Evolutionary conservation across 2,797 vertebrate genomes (phyloP).

Genomic region (Crotalus adamanteus): DNA sequence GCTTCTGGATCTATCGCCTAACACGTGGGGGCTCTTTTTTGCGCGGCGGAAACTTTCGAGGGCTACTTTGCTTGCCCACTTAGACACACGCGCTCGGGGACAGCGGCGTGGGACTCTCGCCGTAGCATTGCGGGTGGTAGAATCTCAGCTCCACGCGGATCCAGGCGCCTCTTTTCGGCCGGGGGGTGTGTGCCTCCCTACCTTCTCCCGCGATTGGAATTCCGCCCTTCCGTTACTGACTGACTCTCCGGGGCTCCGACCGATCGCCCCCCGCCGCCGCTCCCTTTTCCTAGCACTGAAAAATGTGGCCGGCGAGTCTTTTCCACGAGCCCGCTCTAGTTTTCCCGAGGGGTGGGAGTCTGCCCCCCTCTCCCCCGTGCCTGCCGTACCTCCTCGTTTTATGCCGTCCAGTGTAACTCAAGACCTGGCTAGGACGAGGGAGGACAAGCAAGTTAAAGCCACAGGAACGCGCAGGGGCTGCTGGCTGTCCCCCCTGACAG

Average conservation of each 20-base stretch:
- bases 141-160: slow-evolving; percentile 4
- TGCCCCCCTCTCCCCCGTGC: background rate
- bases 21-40: slow-evolving; percentile 48
- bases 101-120: background rate
- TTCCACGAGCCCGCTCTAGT: background rate
- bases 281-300: background rate
- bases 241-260: background rate
- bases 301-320: slow-evolving; percentile 24
- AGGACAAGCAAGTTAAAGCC: background rate
- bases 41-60: slow-evolving; percentile 52
- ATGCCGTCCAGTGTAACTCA: background rate
- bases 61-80: slow-evolving; percentile 37
- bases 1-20: slow-evolving; percentile 44
- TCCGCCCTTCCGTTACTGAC: background rate
- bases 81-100: slow-evolving; percentile 25
- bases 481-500: background rate
- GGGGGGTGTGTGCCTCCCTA: background rate
- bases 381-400: background rate
- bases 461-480: background rate
- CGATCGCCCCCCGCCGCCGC: background rate
- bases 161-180: slow-evolving; percentile 41
- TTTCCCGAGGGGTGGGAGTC: background rate
- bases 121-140: background rate
- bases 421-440: slow-evolving; percentile 1
- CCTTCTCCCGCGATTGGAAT: slow-evolving; percentile 26